Base-by-base conservation (phyloP, 2,888 invertebrate genomes). In the Drosophila gaucha region DNA sequence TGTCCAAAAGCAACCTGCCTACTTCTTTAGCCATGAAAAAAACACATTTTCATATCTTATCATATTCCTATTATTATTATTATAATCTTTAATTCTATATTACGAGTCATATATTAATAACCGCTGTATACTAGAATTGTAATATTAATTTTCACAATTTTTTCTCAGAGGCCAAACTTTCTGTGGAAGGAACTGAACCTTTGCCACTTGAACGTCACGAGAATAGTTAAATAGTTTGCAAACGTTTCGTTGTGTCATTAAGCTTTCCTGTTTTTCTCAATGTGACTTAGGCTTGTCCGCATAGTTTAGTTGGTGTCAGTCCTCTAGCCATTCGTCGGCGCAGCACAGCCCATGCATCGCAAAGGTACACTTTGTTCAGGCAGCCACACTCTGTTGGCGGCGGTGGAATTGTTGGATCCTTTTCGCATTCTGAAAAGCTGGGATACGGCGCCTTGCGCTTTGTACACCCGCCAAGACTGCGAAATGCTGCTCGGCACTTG, bases 371-470 rank as follows among this genome's bases (percentile, higher is more conserved):
- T 0, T 26, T 0, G 1, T 9, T 20, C 0, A 79, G 44, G 54
- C 84, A 88, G 0, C 1, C 2, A 30, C 84, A 85, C 22, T 85
- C 84, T 3, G 1, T 18, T 0, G 74, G 74, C 0, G 78, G 71
- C 0, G 5, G 0, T 0, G 10, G 9, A 1, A 28, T 2, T 0
- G 41, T 4, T 0, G 59, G 26, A 0, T 79, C 84, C 30, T 38
- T 70, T 3, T 59, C 14, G 54, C 84, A 85, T 31, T 88, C 84
- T 0, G 84, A 88, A 36, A 72, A 85, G 33, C 88, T 83, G 0
- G 84, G 84, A 50, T 85, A 85, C 0, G 86, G 84, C 0, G 88
- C 31, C 6, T 10, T 49, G 0, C 52, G 51, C 39, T 83, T 85
- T 9, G 31, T 44, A 39, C 84, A 85, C 2, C 50, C 28, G 1